Percentiles rank a stretch among this genome's conserved stretches.
phyloP scores from a whole-genome alignment of 2,888 invertebrate species.

The Dasysyrphus albostriatus region DNA sequence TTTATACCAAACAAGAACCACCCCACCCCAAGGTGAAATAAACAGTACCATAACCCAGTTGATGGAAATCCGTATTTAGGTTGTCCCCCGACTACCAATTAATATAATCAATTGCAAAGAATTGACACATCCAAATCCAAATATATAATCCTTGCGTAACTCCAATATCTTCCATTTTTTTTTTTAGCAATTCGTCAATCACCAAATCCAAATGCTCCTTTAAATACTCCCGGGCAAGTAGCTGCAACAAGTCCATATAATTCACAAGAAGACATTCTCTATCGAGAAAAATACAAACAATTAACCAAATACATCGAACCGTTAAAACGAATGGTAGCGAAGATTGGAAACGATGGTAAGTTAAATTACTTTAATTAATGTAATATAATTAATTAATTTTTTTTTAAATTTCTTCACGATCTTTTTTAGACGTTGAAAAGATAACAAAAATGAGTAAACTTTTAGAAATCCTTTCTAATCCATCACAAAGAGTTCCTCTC shows the following conservation, averaged over 20 bases:
- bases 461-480: slow-evolving; percentile 95
- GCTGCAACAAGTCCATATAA: slow-evolving; percentile 87
- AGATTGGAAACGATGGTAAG: slow-evolving; percentile 92
- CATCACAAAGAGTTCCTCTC: slow-evolving; percentile 93
- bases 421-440: slow-evolving; percentile 91
- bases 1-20: too few species aligned
- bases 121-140: too few species aligned
- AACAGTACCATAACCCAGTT: too few species aligned
- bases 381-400: too few species aligned
- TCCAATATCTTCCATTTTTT: neutral
- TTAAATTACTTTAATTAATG: too few species aligned
- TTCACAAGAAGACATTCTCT: slow-evolving; percentile 93
- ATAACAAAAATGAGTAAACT: slow-evolving; percentile 97
- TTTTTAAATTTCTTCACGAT: neutral
- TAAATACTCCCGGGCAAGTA: slow-evolving; percentile 90
- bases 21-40: too few species aligned
- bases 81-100: too few species aligned
- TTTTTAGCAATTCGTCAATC: slow-evolving; percentile 87
- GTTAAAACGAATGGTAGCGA: slow-evolving; percentile 93
- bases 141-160: too few species aligned
- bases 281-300: slow-evolving; percentile 96
- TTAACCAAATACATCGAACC: slow-evolving; percentile 97
- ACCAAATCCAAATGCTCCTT: slow-evolving; percentile 90
- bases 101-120: too few species aligned
- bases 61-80: too few species aligned